Evolutionary conservation across 2,888 invertebrate species (phyloP).

Genomic region (Coelopa pilipes): DNA sequence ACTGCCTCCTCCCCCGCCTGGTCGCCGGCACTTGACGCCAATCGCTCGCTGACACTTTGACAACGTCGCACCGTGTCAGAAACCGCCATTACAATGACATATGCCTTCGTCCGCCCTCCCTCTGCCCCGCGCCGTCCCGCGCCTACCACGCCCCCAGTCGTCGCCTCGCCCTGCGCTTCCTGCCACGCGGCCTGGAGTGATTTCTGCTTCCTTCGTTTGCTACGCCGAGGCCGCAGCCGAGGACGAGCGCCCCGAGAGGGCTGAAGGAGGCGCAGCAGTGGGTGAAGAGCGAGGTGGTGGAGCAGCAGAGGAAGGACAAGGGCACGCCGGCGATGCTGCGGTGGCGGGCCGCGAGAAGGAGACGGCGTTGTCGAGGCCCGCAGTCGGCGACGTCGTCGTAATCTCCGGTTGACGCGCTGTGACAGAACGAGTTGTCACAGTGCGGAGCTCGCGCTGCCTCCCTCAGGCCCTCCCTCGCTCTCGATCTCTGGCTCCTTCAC

Average conservation of each 20-base stretch:
- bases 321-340: not conserved
- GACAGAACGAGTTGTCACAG: slow-evolving; percentile 27
- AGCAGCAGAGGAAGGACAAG: not conserved
- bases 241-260: not conserved
- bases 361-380: not conserved
- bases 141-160: not conserved
- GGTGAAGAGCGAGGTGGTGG: not conserved
- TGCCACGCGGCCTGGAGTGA: not conserved
- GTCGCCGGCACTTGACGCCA: not conserved
- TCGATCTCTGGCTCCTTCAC: too few species aligned
- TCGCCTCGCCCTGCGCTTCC: not conserved
- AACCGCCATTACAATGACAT: slow-evolving; percentile 16
- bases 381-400: slow-evolving; percentile 7
- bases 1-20: not conserved
- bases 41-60: slow-evolving; percentile 19
- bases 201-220: slow-evolving; percentile 12
- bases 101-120: not conserved
- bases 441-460: too few species aligned
- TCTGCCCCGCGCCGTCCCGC: not conserved
- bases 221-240: not conserved
- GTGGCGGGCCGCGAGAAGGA: not conserved
- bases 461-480: too few species aligned
- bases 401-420: slow-evolving; percentile 10
- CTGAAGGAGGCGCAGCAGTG: not conserved
- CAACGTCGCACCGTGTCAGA: slow-evolving; percentile 5